These are phyloP conservation scores for Hirtodrosophila histrioides DNA, from an alignment of 2,888 invertebrate species.

Conservation along the genomic window DNA sequence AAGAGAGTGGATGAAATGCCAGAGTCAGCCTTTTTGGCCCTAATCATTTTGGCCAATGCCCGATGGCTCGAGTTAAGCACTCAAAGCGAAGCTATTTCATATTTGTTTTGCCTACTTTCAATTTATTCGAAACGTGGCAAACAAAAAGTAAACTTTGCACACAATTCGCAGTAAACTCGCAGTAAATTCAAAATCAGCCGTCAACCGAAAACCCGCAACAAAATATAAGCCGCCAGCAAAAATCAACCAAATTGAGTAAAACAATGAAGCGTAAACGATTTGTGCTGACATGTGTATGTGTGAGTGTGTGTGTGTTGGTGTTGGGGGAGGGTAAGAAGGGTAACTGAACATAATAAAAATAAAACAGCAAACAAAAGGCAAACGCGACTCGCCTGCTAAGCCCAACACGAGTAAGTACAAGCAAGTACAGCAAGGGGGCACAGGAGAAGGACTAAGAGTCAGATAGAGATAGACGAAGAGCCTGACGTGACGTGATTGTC, in stretches of 20 bases:
- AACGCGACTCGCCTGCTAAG: slow-evolving; percentile 69
- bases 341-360: slow-evolving; percentile 58
- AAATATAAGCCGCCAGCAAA: slow-evolving; percentile 40
- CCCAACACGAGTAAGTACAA: slow-evolving; percentile 41
- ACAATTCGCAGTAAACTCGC: slow-evolving; percentile 21
- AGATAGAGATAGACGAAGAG: slow-evolving; percentile 23
- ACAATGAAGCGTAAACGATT: slow-evolving; percentile 75
- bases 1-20: slow-evolving; percentile 31
- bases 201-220: slow-evolving; percentile 31
- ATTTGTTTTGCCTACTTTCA: slow-evolving; percentile 42
- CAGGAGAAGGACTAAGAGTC: neutral
- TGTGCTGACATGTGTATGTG: slow-evolving; percentile 64
- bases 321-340: neutral
- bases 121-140: too few relatives aligned
- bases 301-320: neutral
- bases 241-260: slow-evolving; percentile 72
- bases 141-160: slow-evolving; percentile 36
- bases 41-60: slow-evolving; percentile 50
- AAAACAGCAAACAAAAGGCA: slow-evolving; percentile 67
- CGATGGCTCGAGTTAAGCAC: slow-evolving; percentile 35
- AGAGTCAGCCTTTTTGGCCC: slow-evolving; percentile 43
- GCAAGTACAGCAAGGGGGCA: slow-evolving; percentile 33
- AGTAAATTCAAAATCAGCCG: slow-evolving; percentile 38
- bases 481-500: slow-evolving; percentile 74
- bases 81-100: slow-evolving; percentile 47